Conservation (phyloP, 1,140 invertebrate species). For the Wasmannia auropunctata region DNA sequence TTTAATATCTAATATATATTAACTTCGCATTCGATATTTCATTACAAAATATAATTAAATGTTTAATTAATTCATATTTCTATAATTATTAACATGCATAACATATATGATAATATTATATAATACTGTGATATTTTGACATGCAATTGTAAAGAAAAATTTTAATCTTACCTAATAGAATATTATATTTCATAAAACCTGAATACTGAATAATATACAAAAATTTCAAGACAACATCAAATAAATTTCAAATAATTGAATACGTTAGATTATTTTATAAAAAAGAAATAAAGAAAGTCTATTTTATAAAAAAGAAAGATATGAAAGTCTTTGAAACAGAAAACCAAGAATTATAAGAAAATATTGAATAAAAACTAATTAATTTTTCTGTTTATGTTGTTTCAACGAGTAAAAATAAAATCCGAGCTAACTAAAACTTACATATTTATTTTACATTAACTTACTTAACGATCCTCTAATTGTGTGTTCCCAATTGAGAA, state of each 20-base stretch:
- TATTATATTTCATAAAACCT: neutral
- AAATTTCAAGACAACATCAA: neutral
- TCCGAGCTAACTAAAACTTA: neutral
- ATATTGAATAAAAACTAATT: neutral
- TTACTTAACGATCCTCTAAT: neutral
- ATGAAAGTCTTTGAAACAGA: neutral
- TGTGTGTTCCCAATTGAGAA: neutral
- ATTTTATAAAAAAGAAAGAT: neutral
- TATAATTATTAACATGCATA: neutral
- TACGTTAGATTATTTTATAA: neutral
- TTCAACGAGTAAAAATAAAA: neutral
- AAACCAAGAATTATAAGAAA: neutral
- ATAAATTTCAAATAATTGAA: neutral
- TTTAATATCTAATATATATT: constrained; percentile 3
- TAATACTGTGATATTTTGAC: too few species aligned
- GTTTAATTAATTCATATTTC: constrained; percentile 3
- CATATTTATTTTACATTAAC: neutral
- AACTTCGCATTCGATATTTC: neutral
- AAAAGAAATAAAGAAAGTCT: neutral
- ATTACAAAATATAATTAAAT: constrained; percentile 38
- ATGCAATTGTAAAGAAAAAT: neutral
- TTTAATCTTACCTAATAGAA: neutral
- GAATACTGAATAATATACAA: neutral
- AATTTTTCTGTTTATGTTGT: neutral
- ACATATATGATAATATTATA: neutral